phyloP scores from a whole-genome alignment of 2,888 invertebrate genomes.

The Drosophila formosana region DNA sequence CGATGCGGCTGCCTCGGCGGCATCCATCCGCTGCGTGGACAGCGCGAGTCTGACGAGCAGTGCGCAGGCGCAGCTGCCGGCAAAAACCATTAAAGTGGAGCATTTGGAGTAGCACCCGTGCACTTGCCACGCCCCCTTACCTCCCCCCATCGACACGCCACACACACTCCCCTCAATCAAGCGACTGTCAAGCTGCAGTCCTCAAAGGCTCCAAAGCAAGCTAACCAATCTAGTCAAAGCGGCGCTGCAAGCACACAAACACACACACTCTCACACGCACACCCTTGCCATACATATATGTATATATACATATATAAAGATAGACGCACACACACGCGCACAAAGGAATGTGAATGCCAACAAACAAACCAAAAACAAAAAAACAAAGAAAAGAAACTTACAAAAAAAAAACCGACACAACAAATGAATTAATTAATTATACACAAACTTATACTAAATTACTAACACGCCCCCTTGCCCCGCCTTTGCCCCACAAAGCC shows the following conservation, averaged over 20 bases:
- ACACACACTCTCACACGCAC: conserved; percentile 9
- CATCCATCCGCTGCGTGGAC: conserved; percentile 76
- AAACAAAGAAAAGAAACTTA: neutral
- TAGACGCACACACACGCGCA: conserved; percentile 19
- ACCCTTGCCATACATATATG: conserved; percentile 22
- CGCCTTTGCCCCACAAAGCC: neutral
- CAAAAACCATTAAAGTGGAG: conserved; percentile 81
- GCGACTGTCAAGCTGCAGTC: conserved; percentile 3
- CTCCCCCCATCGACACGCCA: neutral
- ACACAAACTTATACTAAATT: conserved; percentile 1
- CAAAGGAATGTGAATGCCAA: conserved; percentile 50
- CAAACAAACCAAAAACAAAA: conserved; percentile 26
- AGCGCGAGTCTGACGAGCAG: conserved; percentile 53
- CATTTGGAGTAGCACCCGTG: conserved; percentile 65
- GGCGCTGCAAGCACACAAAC: conserved; percentile 40
- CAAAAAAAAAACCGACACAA: neutral
- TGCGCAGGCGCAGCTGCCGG: conserved; percentile 51
- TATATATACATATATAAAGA: conserved; percentile 12
- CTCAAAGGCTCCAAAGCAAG: conserved; percentile 16
- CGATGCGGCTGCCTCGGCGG: conserved; percentile 46
- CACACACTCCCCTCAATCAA: neutral
- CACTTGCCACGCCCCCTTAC: neutral
- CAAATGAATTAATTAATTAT: neutral
- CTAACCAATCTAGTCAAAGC: conserved; percentile 55
- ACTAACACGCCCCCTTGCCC: conserved; percentile 12